These are phyloP conservation scores for Notothenia coriiceps DNA, from an alignment of 2,113 vertebrate species.

Conservation along the genomic window DNA sequence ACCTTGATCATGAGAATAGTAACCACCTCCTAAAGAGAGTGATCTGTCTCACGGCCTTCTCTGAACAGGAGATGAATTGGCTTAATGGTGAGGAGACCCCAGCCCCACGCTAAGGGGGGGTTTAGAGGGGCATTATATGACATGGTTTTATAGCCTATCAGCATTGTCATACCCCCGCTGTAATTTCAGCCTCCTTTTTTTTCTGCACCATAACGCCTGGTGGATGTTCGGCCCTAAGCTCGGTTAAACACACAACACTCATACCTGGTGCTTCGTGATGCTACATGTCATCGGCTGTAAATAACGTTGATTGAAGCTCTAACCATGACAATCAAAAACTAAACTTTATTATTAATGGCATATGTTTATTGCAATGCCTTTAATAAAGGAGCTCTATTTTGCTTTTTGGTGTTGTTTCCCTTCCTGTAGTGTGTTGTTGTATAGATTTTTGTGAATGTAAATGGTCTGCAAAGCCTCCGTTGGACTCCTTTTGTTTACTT, in stretches of 20 bases:
- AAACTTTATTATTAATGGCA: slow-evolving; percentile 1
- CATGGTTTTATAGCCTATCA: slow-evolving; percentile 81
- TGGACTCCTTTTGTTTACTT: too few relatives aligned
- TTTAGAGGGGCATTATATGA: slow-evolving; percentile 71
- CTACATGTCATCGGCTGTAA: slow-evolving; percentile 38
- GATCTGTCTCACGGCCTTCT: slow-evolving; percentile 70
- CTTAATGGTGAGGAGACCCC: slow-evolving; percentile 74
- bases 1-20: slow-evolving; percentile 56
- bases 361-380: not conserved
- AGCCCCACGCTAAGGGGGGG: slow-evolving; percentile 43
- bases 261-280: slow-evolving; percentile 27
- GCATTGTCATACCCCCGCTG: slow-evolving; percentile 66
- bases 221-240: slow-evolving; percentile 65
- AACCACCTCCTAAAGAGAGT: slow-evolving; percentile 56
- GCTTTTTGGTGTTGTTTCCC: too few relatives aligned
- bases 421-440: too few relatives aligned
- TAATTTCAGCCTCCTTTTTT: slow-evolving; percentile 68
- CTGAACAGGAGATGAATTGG: slow-evolving; percentile 78
- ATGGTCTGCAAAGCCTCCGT: too few relatives aligned
- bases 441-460: too few relatives aligned
- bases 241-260: slow-evolving; percentile 69
- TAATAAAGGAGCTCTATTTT: too few relatives aligned
- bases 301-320: slow-evolving; percentile 1
- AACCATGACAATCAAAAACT: not conserved
- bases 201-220: slow-evolving; percentile 73